These are phyloP conservation scores for Notarius quadriscutis DNA, from an alignment of 2,113 vertebrate species.

Conservation along the genomic window DNA sequence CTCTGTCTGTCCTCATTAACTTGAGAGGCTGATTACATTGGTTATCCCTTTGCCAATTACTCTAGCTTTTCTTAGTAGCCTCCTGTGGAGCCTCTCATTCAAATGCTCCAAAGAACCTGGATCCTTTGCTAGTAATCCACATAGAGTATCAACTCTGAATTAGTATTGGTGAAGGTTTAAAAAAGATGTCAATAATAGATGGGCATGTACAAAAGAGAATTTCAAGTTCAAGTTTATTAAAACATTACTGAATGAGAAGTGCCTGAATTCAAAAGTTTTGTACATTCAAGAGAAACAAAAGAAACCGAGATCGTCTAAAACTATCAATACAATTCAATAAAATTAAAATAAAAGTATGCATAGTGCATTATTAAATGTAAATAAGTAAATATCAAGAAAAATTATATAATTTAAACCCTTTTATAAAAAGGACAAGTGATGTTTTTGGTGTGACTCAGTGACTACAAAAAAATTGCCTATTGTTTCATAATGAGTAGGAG, in stretches of 20 bases:
- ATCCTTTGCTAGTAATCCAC: slow-evolving; percentile 11
- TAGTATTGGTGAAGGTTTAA: background rate
- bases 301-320: background rate
- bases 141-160: background rate
- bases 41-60: slow-evolving; percentile 47
- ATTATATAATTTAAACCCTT: background rate
- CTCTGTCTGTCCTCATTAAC: slow-evolving; percentile 59
- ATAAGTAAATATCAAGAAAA: background rate
- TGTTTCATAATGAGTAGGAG: background rate
- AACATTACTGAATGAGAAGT: background rate
- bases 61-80: slow-evolving; percentile 46
- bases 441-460: background rate
- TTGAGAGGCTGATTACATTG: slow-evolving; percentile 53
- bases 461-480: background rate
- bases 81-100: slow-evolving; percentile 39
- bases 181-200: background rate
- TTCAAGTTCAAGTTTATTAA: background rate
- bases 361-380: no score
- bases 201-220: background rate
- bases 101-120: slow-evolving; percentile 47
- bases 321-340: no score
- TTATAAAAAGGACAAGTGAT: background rate
- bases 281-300: background rate
- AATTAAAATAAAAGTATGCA: no score
- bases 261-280: background rate